Percentiles rank a stretch among this genome's conserved stretches.
These are phyloP conservation scores for Poeciliopsis gracilis DNA, from an alignment of 2,797 vertebrate species.

Conservation along the genomic window DNA sequence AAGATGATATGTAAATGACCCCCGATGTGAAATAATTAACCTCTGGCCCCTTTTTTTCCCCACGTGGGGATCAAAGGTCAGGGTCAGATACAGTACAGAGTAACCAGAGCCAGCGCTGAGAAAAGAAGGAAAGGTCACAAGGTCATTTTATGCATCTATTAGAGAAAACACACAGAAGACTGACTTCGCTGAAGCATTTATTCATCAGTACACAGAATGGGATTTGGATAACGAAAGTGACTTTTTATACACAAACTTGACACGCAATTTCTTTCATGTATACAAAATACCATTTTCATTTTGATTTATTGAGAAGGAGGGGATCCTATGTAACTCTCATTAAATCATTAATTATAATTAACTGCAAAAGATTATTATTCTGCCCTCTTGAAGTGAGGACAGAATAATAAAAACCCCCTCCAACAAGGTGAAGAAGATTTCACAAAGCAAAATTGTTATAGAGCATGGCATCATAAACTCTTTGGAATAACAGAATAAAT, in stretches of 20 bases:
- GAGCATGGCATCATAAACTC: not conserved
- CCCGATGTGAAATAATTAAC: slow-evolving; percentile 27
- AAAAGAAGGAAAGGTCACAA: slow-evolving; percentile 46
- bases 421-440: not conserved
- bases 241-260: not conserved
- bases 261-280: not conserved
- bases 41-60: slow-evolving; percentile 8
- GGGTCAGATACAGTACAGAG: slow-evolving; percentile 52
- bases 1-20: slow-evolving; percentile 40
- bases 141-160: slow-evolving; percentile 23
- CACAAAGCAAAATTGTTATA: not conserved
- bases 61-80: slow-evolving; percentile 55
- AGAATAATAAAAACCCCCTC: not conserved
- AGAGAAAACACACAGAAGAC: slow-evolving; percentile 16
- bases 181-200: slow-evolving; percentile 18
- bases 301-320: not conserved
- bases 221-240: not conserved
- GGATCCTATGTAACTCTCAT: not conserved
- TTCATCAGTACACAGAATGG: slow-evolving; percentile 28
- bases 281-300: not conserved
- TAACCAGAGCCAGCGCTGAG: slow-evolving; percentile 45
- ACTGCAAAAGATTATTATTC: not conserved
- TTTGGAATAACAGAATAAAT: not conserved
- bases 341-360: not conserved
- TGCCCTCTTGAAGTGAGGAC: not conserved